Percentiles rank a stretch among this genome's conserved stretches.
These are phyloP conservation scores for Hydra vulgaris DNA, from an alignment of 30 jellyfish, hydroid and myxozoan genomes.

Conservation along the genomic window DNA sequence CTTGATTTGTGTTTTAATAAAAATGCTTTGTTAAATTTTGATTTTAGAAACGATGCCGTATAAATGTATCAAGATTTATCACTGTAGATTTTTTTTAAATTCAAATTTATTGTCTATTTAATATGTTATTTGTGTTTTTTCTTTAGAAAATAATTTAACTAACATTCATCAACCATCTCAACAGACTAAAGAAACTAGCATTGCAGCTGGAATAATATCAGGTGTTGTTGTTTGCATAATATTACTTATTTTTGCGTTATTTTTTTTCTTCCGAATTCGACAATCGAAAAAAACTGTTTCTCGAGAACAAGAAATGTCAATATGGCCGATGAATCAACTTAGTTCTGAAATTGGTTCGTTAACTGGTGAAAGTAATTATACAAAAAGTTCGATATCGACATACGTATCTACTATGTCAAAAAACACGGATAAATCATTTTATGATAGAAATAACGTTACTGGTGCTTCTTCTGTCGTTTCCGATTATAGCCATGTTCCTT, in stretches of 20 bases:
- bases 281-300: conserved; percentile 29
- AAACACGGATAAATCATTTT: conserved; percentile 33
- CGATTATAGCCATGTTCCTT: conserved; percentile 66
- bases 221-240: conserved; percentile 40
- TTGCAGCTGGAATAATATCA: conserved; percentile 48
- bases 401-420: conserved; percentile 67
- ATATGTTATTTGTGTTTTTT: neutral
- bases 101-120: neutral
- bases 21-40: no score
- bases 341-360: conserved; percentile 37
- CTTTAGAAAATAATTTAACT: conserved; percentile 22
- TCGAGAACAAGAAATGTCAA: conserved; percentile 24
- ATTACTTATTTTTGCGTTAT: conserved; percentile 30
- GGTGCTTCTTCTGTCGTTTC: conserved; percentile 72
- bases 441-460: conserved; percentile 53
- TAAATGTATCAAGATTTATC: no score
- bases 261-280: conserved; percentile 35
- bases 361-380: conserved; percentile 31
- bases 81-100: no score
- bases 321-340: conserved; percentile 29
- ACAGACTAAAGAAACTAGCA: conserved; percentile 30
- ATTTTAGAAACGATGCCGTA: no score
- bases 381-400: conserved; percentile 64
- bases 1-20: no score
- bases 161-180: neutral